Conservation (phyloP, 1,140 invertebrate species). For the Procambarus clarkii region DNA sequence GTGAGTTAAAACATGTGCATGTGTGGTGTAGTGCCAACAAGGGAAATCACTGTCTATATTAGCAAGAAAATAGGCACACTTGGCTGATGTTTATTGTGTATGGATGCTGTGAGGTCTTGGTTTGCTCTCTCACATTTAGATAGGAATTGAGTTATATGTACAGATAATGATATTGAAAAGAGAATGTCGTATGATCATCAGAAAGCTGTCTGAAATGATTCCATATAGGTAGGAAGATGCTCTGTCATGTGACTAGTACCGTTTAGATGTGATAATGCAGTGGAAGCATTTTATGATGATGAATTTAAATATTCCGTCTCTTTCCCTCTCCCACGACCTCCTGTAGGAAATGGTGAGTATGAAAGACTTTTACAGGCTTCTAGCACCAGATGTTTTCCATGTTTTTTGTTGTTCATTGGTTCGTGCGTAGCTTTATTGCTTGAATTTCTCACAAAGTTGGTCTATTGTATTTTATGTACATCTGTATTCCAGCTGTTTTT, state of each 20-base stretch:
- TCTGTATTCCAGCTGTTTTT: not conserved
- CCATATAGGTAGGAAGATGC: not conserved
- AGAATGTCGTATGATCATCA: too few relatives aligned
- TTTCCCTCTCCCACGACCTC: conserved; percentile 41
- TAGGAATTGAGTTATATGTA: too few relatives aligned
- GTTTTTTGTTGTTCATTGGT: not conserved
- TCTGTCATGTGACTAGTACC: not conserved
- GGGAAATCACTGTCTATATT: too few relatives aligned
- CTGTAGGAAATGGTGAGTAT: conserved; percentile 66
- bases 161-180: too few relatives aligned
- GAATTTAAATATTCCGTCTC: conserved; percentile 22
- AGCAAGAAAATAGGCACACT: too few relatives aligned
- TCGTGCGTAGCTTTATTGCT: conserved; percentile 6
- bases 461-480: not conserved
- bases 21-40: too few relatives aligned
- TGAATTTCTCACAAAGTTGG: conserved; percentile 16
- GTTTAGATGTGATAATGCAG: not conserved
- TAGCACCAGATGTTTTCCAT: conserved; percentile 42
- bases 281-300: not conserved
- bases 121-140: too few relatives aligned
- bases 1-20: too few relatives aligned
- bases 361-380: conserved; percentile 30
- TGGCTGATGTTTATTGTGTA: too few relatives aligned
- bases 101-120: too few relatives aligned
- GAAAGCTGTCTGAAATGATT: too few relatives aligned